Conservation (phyloP, 2,797 vertebrate species). For the Podarcis lilfordi region DNA sequence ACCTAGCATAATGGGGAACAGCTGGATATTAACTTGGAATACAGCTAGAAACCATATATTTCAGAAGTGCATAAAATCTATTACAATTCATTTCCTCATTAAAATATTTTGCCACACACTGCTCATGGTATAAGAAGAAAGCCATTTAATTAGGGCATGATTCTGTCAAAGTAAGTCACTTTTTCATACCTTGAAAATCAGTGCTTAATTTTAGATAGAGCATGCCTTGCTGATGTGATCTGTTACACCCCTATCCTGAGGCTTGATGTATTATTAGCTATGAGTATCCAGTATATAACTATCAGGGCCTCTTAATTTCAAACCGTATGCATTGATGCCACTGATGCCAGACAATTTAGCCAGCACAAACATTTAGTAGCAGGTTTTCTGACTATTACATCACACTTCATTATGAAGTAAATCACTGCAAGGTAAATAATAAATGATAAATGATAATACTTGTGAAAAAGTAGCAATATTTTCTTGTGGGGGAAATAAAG, state of each 20-base stretch:
- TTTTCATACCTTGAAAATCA: neutral
- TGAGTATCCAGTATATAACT: neutral
- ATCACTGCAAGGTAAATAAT: neutral
- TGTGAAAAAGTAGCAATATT: neutral
- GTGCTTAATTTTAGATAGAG: neutral
- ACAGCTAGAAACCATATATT: too few species aligned
- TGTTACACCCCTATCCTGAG: neutral
- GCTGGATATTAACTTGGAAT: too few species aligned
- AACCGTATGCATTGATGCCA: neutral
- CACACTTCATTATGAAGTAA: neutral
- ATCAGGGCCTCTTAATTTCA: neutral
- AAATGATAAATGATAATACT: neutral
- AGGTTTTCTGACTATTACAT: neutral
- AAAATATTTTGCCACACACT: neutral
- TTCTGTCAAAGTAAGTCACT: neutral
- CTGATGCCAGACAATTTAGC: neutral
- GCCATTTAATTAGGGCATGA: neutral
- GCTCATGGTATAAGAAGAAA: neutral
- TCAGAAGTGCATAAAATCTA: neutral
- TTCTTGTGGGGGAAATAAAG: conserved; percentile 7
- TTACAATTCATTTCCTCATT: neutral
- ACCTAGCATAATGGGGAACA: too few species aligned
- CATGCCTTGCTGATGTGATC: neutral
- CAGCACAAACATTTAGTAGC: neutral
- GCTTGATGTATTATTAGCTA: too few species aligned